Base-by-base conservation (phyloP, 2,113 vertebrate species). In the Zosterops japonicus region DNA sequence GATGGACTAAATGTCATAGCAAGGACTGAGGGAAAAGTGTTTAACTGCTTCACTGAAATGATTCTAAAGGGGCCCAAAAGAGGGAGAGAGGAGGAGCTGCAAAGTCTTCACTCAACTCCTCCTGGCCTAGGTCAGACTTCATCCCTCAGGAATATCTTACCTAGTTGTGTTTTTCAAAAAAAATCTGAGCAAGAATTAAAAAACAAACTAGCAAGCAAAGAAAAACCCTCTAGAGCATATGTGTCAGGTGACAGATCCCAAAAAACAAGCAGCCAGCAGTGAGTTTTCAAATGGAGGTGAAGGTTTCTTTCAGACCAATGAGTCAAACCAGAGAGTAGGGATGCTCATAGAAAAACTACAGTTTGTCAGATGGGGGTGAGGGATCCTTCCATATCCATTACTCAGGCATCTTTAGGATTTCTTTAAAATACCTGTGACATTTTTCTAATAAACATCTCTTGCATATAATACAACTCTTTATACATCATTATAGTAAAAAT, bases 41-140 rank as follows among this genome's bases (percentile, higher is more conserved):
- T 93, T 81, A 95, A 90, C 92, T 78, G 85, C 85, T 90, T 85
- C 88, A 83, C 76, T 89, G 68, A 95, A 92, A 75, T 57, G 2
- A 88, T 75, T 82, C 63, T 93, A 52, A 86, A 77, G 94, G 71
- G 94, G 88, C 95, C 88, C 79, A 74, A 90, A 90, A 91, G 42
- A 95, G 87, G 90, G 93, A 94, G 33, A 50, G 42, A 72, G n/a
- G 15, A 83, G 44, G 41, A 92, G 31, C 64, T 90, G 75, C 71
- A 93, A 90, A 94, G 76, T 80, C 90, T 78, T 95, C 90, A 83
- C 56, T 92, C 88, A 92, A 21, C 68, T 94, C 69, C 85, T 91
- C 71, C 90, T 90, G 79, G 64, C 71, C 87, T 74, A 72, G 59
- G 56, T 94, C 76, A 88, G 42, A 13, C 35, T 46, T 92, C 8